These are phyloP conservation scores for Cheilosia pagana DNA, from an alignment of 2,888 invertebrate genomes.

Conservation along the genomic window DNA sequence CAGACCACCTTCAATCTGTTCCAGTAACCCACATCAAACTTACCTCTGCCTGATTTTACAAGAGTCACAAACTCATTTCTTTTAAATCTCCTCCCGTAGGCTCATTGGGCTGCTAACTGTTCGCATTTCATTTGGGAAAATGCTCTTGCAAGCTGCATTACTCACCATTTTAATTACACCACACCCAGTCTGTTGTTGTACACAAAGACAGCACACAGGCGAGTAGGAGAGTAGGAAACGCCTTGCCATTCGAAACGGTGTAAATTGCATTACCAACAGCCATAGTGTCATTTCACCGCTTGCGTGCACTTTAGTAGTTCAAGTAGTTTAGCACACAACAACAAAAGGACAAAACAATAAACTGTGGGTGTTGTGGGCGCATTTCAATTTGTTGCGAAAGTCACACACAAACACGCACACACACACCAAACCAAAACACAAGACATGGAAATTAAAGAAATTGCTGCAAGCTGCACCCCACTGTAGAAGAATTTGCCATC, in stretches of 20 bases:
- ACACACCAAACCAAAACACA: conserved; percentile 7
- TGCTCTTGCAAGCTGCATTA: background rate
- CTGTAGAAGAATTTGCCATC: background rate
- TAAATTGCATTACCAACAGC: conserved; percentile 57
- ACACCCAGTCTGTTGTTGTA: conserved; percentile 1
- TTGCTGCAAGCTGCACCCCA: background rate
- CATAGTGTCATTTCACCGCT: conserved; percentile 53
- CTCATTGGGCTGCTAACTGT: background rate
- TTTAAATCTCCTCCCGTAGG: background rate
- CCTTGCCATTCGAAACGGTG: conserved; percentile 23
- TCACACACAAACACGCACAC: conserved; percentile 14
- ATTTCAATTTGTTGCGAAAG: conserved; percentile 50
- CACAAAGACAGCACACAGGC: too few species aligned
- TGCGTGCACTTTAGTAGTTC: conserved; percentile 48
- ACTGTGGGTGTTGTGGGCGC: conserved; percentile 25
- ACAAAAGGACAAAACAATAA: conserved; percentile 52
- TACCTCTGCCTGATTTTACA: too few species aligned
- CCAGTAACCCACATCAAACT: too few species aligned
- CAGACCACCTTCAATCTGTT: too few species aligned
- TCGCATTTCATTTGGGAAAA: conserved; percentile 1
- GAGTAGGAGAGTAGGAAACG: background rate
- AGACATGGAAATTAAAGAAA: conserved; percentile 49
- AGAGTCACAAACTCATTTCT: background rate
- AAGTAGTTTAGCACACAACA: conserved; percentile 12
- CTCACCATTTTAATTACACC: conserved; percentile 35